Evolutionary conservation across 2,888 invertebrate species (phyloP), one percentile per base, ranked within the genome.

Genomic region (Agrochola lota): DNA sequence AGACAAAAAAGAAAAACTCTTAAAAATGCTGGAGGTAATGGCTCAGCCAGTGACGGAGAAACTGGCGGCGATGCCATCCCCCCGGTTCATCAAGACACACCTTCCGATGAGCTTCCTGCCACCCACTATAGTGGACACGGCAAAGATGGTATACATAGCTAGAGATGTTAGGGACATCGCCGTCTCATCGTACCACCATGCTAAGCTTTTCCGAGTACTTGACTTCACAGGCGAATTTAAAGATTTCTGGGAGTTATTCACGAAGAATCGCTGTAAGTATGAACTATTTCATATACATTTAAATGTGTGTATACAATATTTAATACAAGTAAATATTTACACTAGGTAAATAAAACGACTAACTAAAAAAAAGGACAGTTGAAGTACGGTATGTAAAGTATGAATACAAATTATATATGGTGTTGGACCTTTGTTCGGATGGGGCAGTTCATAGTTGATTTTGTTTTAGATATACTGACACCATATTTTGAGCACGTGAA

Each of bases 81-180:
- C 96, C 1, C 93, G 98, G 86, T 97, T 97, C 86, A 96, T 98
- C 43, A 97, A 98, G 92, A 97, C 98, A 0, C 98, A 98, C 91
- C 96, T 98, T 78, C 98, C 98, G 0, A 97, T 98, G 75, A 97
- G 97, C 70, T 93, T 98, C 20, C 91, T 98, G 55, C 98, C 98
- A 1, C 97, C 97, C 1, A 94, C 95, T 85, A 92, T 97, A 11
- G 90, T 97, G 81, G 93, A 96, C 17, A 66, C 84, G 86, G 80
- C 93, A 67, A 88, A 98, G 97, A 93, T 98, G 2, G 97, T 98
- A 71, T 98, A 98, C 90, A 97, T 98, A 0, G 98, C 98, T 0
- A 96, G 98, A 79, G 98, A 98, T 94, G 98, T 98, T 0, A 98
- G 98, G 93, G 98, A 98, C 92, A 98, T 98, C 0, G 97, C 97